These are phyloP conservation scores for Tragelaphus imberbis DNA, from an alignment of 2,113 vertebrate genomes.

Conservation along the genomic window DNA sequence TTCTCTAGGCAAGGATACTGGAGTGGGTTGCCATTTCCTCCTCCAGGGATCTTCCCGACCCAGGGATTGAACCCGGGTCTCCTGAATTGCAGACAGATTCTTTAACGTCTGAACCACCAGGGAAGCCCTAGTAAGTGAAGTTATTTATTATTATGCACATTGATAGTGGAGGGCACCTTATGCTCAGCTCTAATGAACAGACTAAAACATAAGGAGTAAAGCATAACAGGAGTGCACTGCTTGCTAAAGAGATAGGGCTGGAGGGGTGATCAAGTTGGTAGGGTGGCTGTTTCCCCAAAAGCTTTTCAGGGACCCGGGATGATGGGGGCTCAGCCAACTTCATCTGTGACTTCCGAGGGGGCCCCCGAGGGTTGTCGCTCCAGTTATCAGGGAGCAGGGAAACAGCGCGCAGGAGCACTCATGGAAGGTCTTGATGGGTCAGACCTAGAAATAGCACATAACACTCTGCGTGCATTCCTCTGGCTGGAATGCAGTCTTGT, in stretches of 20 bases:
- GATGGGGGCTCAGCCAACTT: neutral
- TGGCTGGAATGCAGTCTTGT: neutral
- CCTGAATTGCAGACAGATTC: neutral
- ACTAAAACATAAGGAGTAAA: neutral
- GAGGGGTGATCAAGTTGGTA: neutral
- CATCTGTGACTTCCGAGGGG: neutral
- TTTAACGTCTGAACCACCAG: neutral
- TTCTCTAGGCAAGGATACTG: neutral
- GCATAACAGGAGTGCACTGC: neutral
- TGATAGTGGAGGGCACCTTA: neutral
- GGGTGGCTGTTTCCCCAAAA: neutral
- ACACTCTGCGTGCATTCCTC: neutral
- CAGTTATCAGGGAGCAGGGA: neutral
- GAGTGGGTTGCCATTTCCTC: neutral
- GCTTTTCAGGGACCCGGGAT: neutral
- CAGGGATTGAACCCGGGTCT: neutral
- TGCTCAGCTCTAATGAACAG: neutral
- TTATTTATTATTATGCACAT: neutral
- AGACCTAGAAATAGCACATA: neutral
- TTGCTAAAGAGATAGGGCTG: neutral
- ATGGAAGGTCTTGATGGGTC: neutral
- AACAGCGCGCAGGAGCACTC: neutral
- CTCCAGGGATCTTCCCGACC: neutral
- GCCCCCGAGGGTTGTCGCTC: neutral
- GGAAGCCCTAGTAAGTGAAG: neutral